These are phyloP conservation scores for Gila orcuttii DNA, from an alignment of 2,113 vertebrate genomes.

Conservation along the genomic window DNA sequence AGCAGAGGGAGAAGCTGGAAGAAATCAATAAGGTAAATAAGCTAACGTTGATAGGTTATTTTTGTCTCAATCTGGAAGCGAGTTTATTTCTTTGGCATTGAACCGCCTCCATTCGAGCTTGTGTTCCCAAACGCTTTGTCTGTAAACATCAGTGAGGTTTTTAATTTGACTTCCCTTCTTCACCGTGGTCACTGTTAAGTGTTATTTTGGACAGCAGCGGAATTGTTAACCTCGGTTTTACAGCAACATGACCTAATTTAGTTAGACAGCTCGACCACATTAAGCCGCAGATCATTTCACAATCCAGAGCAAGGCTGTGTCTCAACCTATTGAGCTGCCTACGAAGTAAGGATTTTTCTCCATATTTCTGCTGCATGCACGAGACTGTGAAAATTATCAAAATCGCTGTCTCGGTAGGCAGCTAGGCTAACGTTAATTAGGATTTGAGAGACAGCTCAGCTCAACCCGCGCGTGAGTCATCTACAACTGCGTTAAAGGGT, in stretches of 20 bases:
- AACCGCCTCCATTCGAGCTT: conserved; percentile 16
- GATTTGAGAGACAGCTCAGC: neutral
- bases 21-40: conserved; percentile 87
- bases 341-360: neutral
- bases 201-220: neutral
- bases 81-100: conserved; percentile 52
- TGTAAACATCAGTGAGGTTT: neutral
- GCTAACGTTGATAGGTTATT: neutral
- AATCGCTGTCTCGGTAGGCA: neutral
- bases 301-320: conserved; percentile 1
- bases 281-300: conserved; percentile 41
- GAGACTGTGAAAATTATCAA: neutral
- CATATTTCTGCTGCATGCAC: neutral
- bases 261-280: conserved; percentile 30
- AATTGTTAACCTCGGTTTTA: conserved; percentile 32
- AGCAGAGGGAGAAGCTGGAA: conserved; percentile 83
- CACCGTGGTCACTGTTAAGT: neutral
- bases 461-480: neutral
- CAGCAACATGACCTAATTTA: conserved; percentile 44
- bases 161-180: neutral
- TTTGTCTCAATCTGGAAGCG: neutral
- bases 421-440: neutral
- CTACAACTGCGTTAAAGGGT: neutral
- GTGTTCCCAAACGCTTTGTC: neutral
- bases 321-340: neutral